Base-by-base conservation (phyloP, 2,888 invertebrate genomes). In the Polydrusus pterygomalis region DNA sequence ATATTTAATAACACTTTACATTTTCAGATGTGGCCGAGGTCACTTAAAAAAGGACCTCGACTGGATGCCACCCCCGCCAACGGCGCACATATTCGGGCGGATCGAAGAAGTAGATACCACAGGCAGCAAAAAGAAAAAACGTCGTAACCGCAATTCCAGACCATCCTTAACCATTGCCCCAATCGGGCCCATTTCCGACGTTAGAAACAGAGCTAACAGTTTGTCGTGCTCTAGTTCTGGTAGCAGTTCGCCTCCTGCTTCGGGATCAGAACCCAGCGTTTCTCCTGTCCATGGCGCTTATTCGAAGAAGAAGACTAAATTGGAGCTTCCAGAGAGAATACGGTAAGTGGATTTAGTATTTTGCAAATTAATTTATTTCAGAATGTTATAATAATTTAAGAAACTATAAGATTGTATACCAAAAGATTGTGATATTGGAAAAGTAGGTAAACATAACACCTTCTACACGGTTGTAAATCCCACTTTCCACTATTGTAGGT, bases 31-130 rank as follows among this genome's bases (percentile, higher is more conserved):
- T 17, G 77, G 77, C 38, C 68, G 77, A 38, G 98, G 98, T 7
- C 97, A 97, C 85, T 88, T 98, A 82, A 95, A 97, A 85, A 98
- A 98, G 88, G 98, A 98, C 88, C 89, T 97, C 65, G 96, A 98
- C 86, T 98, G 97, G 95, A 90, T 93, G 84, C 93, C 95, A 70
- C 93, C 94, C 45, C 90, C 91, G 11, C 89, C 91, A 62, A 89
- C 88, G 0, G 89, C 88, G 79, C 87, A 86, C 75, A 87, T 87
- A 49, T 88, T 88, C 80, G 89, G 89, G 49, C 87, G 88, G 30
- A 87, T 88, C 62, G 90, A 90, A 54, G 91, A 91, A 63, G 89
- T 90, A 47, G 89, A 88, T 68, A 88, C 87, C 75, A 90, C 89
- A 75, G 88, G 88, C 63, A 90, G 90, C 86, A 89, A 89, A 68